A percentile compares a stretch with the other conserved stretches of the same genome.
Evolutionary conservation across 1,140 invertebrate species (phyloP).

Genomic region (Lasioglossum albipes): DNA sequence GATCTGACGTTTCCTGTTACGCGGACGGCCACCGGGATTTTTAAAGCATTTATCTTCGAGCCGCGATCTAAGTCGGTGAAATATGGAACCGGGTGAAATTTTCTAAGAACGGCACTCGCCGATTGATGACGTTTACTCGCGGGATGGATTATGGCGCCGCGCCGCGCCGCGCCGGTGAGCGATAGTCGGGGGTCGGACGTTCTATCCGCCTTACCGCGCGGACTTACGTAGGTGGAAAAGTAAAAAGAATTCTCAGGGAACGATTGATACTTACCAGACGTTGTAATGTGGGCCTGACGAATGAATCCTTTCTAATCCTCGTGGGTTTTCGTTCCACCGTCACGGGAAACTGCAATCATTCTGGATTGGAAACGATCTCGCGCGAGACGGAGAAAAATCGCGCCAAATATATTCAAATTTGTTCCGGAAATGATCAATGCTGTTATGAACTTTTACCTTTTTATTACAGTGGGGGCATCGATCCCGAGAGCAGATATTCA

Average conservation of each 20-base stretch:
- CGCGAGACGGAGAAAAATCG: not conserved
- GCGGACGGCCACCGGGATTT: constrained; percentile 19
- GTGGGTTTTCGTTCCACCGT: not conserved
- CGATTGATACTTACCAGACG: not conserved
- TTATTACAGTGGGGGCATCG: too few relatives aligned
- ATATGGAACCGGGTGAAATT: constrained; percentile 18
- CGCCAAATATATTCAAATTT: too few relatives aligned
- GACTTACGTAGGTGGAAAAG: not conserved
- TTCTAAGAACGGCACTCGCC: not conserved
- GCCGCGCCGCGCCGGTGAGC: constrained; percentile 7
- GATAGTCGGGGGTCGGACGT: constrained; percentile 1
- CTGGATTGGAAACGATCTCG: too few relatives aligned
- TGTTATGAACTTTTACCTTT: too few relatives aligned
- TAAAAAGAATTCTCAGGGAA: not conserved
- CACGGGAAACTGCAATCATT: not conserved
- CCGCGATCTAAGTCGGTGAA: constrained; percentile 34
- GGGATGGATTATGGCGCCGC: constrained; percentile 12
- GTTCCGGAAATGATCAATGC: too few relatives aligned
- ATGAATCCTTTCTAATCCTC: not conserved
- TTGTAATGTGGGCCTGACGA: not conserved
- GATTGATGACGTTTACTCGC: constrained; percentile 21
- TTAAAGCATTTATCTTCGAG: constrained; percentile 33
- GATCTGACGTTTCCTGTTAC: constrained; percentile 26
- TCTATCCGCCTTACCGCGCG: not conserved
- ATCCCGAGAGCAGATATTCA: too few relatives aligned